Evolutionary conservation across 2,797 vertebrate genomes (phyloP).

Genomic region (Okamejei kenojei): DNA sequence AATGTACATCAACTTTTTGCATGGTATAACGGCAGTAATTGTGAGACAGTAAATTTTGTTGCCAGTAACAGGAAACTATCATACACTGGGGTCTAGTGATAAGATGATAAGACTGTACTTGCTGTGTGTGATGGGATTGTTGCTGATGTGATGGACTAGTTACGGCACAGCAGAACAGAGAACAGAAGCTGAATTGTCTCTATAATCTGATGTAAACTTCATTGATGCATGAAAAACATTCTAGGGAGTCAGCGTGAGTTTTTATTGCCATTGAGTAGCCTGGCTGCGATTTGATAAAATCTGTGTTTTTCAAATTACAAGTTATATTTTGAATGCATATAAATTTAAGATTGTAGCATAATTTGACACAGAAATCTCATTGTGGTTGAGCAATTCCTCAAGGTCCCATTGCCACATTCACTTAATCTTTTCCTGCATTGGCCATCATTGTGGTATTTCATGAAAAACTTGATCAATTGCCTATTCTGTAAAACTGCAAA

Average conservation of each 20-base stretch:
- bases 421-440: slow-evolving; percentile 56
- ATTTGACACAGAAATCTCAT: slow-evolving; percentile 58
- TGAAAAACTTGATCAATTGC: not conserved
- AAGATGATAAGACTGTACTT: slow-evolving; percentile 42
- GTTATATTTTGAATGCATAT: slow-evolving; percentile 51
- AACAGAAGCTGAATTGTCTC: slow-evolving; percentile 36
- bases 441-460: not conserved
- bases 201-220: slow-evolving; percentile 47
- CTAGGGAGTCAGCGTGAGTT: slow-evolving; percentile 43
- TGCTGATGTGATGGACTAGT: slow-evolving; percentile 42
- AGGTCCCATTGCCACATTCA: slow-evolving; percentile 57
- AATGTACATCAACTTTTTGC: slow-evolving; percentile 49
- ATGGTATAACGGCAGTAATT: slow-evolving; percentile 48
- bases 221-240: slow-evolving; percentile 45
- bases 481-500: not conserved
- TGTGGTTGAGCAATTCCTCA: slow-evolving; percentile 56
- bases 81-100: slow-evolving; percentile 46
- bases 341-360: slow-evolving; percentile 54
- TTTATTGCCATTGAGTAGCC: slow-evolving; percentile 48
- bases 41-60: slow-evolving; percentile 45
- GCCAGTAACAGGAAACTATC: slow-evolving; percentile 44
- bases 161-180: slow-evolving; percentile 35
- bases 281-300: slow-evolving; percentile 47
- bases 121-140: slow-evolving; percentile 44
- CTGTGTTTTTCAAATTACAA: slow-evolving; percentile 59